A percentile compares a stretch with the other conserved stretches of the same genome.
phyloP scores from a whole-genome alignment of 2,888 invertebrate species.

The Caenorhabditis sp. region DNA sequence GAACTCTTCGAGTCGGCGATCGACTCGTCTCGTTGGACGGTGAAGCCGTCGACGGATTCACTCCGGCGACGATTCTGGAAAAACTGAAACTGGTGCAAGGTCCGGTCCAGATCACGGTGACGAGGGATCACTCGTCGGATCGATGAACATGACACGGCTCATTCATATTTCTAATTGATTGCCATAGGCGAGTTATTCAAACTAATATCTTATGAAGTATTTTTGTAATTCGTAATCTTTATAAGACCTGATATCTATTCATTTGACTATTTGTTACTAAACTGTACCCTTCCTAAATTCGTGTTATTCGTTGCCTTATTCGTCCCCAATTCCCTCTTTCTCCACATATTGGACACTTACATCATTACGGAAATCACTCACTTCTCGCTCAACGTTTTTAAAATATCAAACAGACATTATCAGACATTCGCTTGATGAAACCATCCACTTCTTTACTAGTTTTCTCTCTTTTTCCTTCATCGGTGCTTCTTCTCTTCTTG shows the following conservation, averaged over 20 bases:
- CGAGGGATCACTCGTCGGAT: constrained; percentile 59
- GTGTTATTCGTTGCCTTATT: constrained; percentile 50
- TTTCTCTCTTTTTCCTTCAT: constrained; percentile 20
- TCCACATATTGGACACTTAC: constrained; percentile 40
- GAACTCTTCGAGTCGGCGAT: constrained; percentile 70
- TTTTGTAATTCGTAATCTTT: constrained; percentile 11
- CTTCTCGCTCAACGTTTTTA: constrained; percentile 37
- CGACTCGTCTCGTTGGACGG: constrained; percentile 75
- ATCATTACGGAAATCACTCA: constrained; percentile 36
- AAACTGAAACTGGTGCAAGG: constrained; percentile 78
- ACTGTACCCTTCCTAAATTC: constrained; percentile 23
- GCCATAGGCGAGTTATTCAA: not conserved
- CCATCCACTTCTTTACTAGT: not conserved
- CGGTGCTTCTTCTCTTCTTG: constrained; percentile 56
- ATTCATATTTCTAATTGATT: not conserved
- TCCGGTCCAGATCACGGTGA: constrained; percentile 74
- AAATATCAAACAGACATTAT: constrained; percentile 14
- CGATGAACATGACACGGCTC: constrained; percentile 40
- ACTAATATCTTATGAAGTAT: not conserved
- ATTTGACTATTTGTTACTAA: constrained; percentile 1
- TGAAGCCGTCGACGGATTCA: constrained; percentile 74
- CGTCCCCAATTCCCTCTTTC: constrained; percentile 9
- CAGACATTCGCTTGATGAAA: constrained; percentile 41
- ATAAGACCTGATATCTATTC: constrained; percentile 23
- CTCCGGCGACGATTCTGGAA: constrained; percentile 78